Percentiles rank a stretch among this genome's conserved stretches.
phyloP scores from a whole-genome alignment of 2,888 invertebrate species.

The Xestoiulus laeticollis region DNA sequence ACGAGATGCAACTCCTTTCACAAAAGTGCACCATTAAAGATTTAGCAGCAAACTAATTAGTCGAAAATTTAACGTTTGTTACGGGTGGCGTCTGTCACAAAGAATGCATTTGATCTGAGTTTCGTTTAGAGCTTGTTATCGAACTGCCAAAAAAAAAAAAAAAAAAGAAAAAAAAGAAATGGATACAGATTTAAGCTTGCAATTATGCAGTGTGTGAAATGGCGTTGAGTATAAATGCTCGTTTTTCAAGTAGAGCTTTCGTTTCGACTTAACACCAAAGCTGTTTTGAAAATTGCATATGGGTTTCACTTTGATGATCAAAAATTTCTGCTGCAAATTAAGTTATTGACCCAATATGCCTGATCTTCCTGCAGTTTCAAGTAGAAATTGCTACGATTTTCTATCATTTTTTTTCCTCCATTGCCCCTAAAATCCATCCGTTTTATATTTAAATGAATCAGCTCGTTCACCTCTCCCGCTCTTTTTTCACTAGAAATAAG shows the following conservation, averaged over 20 bases:
- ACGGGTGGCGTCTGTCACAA: constrained; percentile 8
- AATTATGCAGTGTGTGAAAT: constrained; percentile 24
- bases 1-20: background rate
- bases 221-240: background rate
- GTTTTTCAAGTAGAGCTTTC: background rate
- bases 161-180: background rate
- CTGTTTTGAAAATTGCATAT: constrained; percentile 5
- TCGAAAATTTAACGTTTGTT: constrained; percentile 15
- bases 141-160: background rate
- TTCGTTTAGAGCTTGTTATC: constrained; percentile 12
- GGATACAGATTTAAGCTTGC: background rate
- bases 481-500: background rate
- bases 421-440: background rate
- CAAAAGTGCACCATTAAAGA: constrained; percentile 3
- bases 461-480: background rate
- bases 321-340: background rate
- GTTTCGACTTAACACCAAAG: background rate
- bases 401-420: background rate
- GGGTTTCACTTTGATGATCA: background rate
- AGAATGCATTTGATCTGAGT: constrained; percentile 10
- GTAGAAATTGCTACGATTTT: background rate
- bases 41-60: constrained; percentile 24
- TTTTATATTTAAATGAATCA: constrained; percentile 19
- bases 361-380: background rate
- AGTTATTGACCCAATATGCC: background rate